phyloP scores from a whole-genome alignment of 2,888 invertebrate genomes.

The Drosophila neotestacea region DNA sequence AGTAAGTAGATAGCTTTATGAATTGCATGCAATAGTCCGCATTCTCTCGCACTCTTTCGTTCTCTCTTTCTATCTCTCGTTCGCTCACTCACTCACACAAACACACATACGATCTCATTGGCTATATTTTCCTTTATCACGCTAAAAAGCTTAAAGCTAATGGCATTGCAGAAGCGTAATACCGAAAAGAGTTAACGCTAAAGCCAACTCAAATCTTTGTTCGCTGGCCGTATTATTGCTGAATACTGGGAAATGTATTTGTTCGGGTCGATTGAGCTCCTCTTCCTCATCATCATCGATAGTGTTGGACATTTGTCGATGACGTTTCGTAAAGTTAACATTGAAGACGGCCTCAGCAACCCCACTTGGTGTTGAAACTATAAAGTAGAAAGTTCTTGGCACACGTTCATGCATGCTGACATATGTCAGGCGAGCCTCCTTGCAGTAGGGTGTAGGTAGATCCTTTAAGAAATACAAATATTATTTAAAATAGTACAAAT shows the following conservation, averaged over 20 bases:
- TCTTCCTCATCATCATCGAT: slow-evolving; percentile 84
- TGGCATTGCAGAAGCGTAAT: slow-evolving; percentile 50
- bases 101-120: slow-evolving; percentile 10
- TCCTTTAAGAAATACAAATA: slow-evolving; percentile 69
- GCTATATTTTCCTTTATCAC: slow-evolving; percentile 21
- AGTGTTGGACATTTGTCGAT: slow-evolving; percentile 84
- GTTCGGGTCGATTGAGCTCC: slow-evolving; percentile 85
- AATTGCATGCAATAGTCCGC: slow-evolving; percentile 36
- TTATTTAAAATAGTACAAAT: background rate
- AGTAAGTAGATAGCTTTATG: slow-evolving; percentile 20
- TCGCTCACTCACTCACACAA: slow-evolving; percentile 4
- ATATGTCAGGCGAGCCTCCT: slow-evolving; percentile 85
- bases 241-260: slow-evolving; percentile 85
- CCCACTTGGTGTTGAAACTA: slow-evolving; percentile 85
- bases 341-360: slow-evolving; percentile 85
- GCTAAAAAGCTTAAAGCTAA: slow-evolving; percentile 48
- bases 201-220: slow-evolving; percentile 21
- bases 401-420: slow-evolving; percentile 86
- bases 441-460: slow-evolving; percentile 85
- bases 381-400: slow-evolving; percentile 85
- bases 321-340: slow-evolving; percentile 85
- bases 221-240: slow-evolving; percentile 62
- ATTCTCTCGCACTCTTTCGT: slow-evolving; percentile 18
- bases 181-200: slow-evolving; percentile 42
- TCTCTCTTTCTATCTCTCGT: slow-evolving; percentile 4